A percentile compares a stretch with the other conserved stretches of the same genome.
These are phyloP conservation scores for Acanthopagrus latus DNA, from an alignment of 2,797 vertebrate species.

Conservation along the genomic window DNA sequence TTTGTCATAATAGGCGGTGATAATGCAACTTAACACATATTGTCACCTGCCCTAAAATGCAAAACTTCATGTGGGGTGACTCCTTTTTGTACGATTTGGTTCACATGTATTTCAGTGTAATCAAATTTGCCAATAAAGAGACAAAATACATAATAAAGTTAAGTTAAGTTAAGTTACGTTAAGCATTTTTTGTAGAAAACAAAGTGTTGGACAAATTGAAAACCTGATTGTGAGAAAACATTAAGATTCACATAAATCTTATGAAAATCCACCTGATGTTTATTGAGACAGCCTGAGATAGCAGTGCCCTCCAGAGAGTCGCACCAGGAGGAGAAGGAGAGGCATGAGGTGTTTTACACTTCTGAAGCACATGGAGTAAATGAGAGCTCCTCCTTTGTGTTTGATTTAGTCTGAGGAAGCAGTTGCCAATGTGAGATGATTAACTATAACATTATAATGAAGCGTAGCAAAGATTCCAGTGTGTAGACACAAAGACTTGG, in stretches of 20 bases:
- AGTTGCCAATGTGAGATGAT: background rate
- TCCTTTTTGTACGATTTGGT: too few relatives aligned
- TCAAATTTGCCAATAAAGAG: too few relatives aligned
- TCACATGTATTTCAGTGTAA: too few relatives aligned
- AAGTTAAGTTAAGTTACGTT: too few relatives aligned
- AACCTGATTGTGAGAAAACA: too few relatives aligned
- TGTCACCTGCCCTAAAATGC: too few relatives aligned
- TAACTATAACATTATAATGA: constrained; percentile 28
- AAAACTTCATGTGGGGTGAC: too few relatives aligned
- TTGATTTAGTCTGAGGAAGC: constrained; percentile 10
- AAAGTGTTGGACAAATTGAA: too few relatives aligned
- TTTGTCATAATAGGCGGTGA: too few relatives aligned
- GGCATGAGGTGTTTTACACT: background rate
- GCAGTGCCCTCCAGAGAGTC: background rate
- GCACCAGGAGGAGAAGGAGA: background rate
- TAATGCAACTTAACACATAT: too few relatives aligned
- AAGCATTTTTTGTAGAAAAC: too few relatives aligned
- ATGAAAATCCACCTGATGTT: background rate
- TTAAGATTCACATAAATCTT: background rate
- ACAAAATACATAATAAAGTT: too few relatives aligned
- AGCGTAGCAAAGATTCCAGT: constrained; percentile 12
- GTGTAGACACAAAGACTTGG: constrained; percentile 32
- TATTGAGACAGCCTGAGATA: background rate
- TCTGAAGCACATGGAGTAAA: constrained; percentile 5
- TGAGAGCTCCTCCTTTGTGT: constrained; percentile 1